Evolutionary conservation across 2,797 vertebrate species (phyloP).

Genomic region (Acestrorhynchus altus): DNA sequence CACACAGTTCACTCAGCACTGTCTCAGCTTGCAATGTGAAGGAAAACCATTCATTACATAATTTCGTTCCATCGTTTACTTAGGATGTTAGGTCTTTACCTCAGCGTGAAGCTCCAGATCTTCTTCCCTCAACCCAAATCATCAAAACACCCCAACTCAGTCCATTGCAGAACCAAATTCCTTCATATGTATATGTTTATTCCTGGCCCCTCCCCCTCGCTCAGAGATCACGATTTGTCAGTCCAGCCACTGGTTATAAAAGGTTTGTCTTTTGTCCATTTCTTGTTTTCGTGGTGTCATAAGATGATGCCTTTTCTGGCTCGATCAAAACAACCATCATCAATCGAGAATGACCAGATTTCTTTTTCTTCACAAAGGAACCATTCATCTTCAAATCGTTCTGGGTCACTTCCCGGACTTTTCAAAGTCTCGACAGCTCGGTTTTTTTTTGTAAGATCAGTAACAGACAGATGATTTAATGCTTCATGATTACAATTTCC

Average conservation of each 20-base stretch:
- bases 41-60: not conserved
- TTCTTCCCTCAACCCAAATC: not conserved
- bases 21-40: slow-evolving; percentile 9
- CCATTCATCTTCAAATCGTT: too few relatives aligned
- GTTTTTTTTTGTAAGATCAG: too few relatives aligned
- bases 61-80: slow-evolving; percentile 23
- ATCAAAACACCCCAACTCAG: not conserved
- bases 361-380: too few relatives aligned
- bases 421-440: not conserved
- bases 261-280: not conserved
- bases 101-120: slow-evolving; percentile 16
- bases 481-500: slow-evolving; percentile 16
- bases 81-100: slow-evolving; percentile 16
- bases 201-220: not conserved
- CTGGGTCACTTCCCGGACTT: not conserved
- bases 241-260: slow-evolving; percentile 12
- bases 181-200: not conserved
- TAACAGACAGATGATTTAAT: not conserved
- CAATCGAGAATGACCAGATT: not conserved
- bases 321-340: not conserved
- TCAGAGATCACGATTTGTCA: not conserved
- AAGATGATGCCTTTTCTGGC: not conserved
- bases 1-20: not conserved
- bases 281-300: not conserved
- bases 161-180: slow-evolving; percentile 9